Evolutionary conservation across 2,797 vertebrate genomes (phyloP), one percentile per base, ranked within the genome.

Genomic region (Enteromius fasciolatus): DNA sequence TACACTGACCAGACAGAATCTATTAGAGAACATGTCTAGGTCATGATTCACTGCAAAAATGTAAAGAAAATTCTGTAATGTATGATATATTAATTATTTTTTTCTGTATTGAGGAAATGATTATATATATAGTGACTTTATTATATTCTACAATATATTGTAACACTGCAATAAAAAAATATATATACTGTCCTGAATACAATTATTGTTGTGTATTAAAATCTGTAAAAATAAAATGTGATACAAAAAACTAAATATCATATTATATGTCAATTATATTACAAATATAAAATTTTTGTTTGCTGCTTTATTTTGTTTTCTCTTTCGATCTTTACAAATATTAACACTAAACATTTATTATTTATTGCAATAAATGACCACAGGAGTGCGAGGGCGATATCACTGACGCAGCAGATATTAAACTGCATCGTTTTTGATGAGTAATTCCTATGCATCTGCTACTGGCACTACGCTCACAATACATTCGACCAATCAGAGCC

Each of bases 1-100:
- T n/a, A 66, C 59, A 41, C 23, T 64, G 36, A 80, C 10, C 44
- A 81, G 72, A 77, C 54, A 36, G 66, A 81, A 44, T 48, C 25
- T 15, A 8, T 3, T 0, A 4, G 20, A 20, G 4, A 67, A 31
- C 17, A 50, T 44, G 8, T 79, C 6, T 54, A 66, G 41, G 39
- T 36, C 57, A 50, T 4, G 12, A 59, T n/a, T 80, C 78, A 46
- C 52, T 25, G 0, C 36, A 31, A 7, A 39, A 28, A 28, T 31
- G 8, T 12, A 52, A 66, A n/a, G 0, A 2, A 1, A 67, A 12
- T 33, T 20, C 0, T 39, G 23, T 10, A 48, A 18, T 25, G 28
- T 46, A 23, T 33, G 28, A 17, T 70, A 50, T 52, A 20, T 7
- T 50, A 18, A 6, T 50, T 9, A 44, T 44, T 39, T 39, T 39